These are phyloP conservation scores for Polypedilum vanderplanki DNA, from an alignment of 1,140 invertebrate species.

Conservation along the genomic window DNA sequence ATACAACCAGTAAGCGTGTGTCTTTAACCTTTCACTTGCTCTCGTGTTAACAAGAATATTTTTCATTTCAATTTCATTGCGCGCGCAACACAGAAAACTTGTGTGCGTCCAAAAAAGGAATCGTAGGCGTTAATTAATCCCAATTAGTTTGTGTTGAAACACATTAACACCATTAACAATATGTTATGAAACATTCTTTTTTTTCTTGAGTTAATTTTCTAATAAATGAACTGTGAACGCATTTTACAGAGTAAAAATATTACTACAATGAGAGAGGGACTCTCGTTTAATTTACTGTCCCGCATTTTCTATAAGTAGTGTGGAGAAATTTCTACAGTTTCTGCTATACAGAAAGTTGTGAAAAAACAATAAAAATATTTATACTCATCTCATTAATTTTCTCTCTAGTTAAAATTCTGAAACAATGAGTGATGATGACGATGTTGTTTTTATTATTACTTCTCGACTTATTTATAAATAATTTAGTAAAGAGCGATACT, in stretches of 20 bases:
- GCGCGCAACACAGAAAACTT: not conserved
- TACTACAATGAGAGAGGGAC: not conserved
- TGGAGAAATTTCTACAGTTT: no score
- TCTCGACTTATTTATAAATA: not conserved
- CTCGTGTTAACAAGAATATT: slow-evolving; percentile 12
- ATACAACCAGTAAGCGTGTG: not conserved
- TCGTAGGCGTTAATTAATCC: slow-evolving; percentile 28
- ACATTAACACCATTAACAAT: slow-evolving; percentile 28
- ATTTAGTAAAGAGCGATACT: slow-evolving; percentile 23
- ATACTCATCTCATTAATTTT: slow-evolving; percentile 27
- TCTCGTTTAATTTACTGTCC: slow-evolving; percentile 23
- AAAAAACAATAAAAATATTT: slow-evolving; percentile 26
- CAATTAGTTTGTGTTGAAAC: slow-evolving; percentile 28
- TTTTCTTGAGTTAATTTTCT: slow-evolving; percentile 8
- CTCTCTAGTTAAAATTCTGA: not conserved
- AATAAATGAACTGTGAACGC: slow-evolving; percentile 28
- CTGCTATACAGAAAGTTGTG: not conserved
- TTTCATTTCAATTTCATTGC: not conserved
- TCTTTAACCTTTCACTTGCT: slow-evolving; percentile 12
- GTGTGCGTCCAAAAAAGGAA: not conserved
- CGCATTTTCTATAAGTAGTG: not conserved
- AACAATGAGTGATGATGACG: slow-evolving; percentile 1
- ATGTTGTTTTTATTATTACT: not conserved
- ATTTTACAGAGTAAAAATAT: not conserved
- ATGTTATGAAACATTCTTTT: slow-evolving; percentile 21